These are phyloP conservation scores for Falco biarmicus DNA, from an alignment of 2,797 vertebrate species.

Conservation along the genomic window DNA sequence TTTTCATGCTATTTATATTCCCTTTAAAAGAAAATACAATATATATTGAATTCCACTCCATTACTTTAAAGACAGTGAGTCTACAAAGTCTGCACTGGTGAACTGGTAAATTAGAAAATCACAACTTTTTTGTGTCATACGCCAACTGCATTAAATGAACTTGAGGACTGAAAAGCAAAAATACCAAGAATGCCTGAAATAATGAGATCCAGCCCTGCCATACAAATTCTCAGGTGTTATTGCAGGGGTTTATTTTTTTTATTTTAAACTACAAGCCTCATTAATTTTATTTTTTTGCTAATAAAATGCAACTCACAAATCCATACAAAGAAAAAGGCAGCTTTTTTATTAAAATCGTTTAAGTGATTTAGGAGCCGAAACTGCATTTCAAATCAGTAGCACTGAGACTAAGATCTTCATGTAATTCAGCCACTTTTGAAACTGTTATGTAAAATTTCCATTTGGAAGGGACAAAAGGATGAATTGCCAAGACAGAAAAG, in stretches of 20 bases:
- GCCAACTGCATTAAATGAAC: conserved; percentile 47
- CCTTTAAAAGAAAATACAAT: conserved; percentile 35
- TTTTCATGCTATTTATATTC: conserved; percentile 32
- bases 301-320: neutral
- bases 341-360: neutral
- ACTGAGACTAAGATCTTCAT: neutral
- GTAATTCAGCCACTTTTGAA: neutral
- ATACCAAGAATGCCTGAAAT: conserved; percentile 40
- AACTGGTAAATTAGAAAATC: conserved; percentile 77
- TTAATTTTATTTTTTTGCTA: neutral
- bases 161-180: neutral
- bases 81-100: conserved; percentile 71
- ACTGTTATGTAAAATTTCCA: neutral
- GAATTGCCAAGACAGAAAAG: neutral
- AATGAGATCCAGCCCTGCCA: neutral
- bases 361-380: neutral
- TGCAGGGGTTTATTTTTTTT: neutral
- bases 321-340: neutral
- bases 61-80: conserved; percentile 53
- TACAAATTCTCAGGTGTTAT: conserved; percentile 10
- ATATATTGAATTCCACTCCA: conserved; percentile 49
- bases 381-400: neutral
- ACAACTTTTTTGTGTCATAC: conserved; percentile 41
- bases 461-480: neutral
- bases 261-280: neutral